Percentiles rank a stretch among this genome's conserved stretches.
Conservation (phyloP, 2,797 vertebrate species). For the Glyptemys insculpta region DNA sequence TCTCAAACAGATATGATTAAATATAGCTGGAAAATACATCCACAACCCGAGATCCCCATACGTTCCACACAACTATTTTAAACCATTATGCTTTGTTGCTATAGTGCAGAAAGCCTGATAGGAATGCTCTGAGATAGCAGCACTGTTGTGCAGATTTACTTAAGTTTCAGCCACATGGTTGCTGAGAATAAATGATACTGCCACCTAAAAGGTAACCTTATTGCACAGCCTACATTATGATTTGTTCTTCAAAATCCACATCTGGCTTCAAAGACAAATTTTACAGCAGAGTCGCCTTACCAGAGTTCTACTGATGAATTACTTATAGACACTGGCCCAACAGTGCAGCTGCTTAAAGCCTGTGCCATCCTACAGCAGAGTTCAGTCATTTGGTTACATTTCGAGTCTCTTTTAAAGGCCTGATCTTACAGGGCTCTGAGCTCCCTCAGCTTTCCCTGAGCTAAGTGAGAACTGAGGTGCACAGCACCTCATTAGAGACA, state of each 20-base stretch:
- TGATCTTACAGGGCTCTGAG: neutral
- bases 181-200: neutral
- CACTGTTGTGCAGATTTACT: neutral
- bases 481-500: neutral
- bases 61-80: neutral
- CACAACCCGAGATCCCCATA: neutral
- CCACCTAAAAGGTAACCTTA: neutral
- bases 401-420: neutral
- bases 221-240: neutral
- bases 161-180: neutral
- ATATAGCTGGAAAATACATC: constrained; percentile 36
- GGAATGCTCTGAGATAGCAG: neutral
- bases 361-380: neutral
- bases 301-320: neutral
- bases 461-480: neutral
- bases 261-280: neutral
- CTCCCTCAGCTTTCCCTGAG: neutral
- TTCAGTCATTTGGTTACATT: neutral
- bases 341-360: neutral
- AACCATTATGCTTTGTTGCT: neutral
- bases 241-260: neutral
- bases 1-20: constrained; percentile 30
- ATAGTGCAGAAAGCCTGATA: neutral
- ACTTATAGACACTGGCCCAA: neutral
- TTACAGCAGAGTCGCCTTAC: neutral